These are phyloP conservation scores for Autographa pulchrina DNA, from an alignment of 2,888 invertebrate genomes.

Conservation along the genomic window DNA sequence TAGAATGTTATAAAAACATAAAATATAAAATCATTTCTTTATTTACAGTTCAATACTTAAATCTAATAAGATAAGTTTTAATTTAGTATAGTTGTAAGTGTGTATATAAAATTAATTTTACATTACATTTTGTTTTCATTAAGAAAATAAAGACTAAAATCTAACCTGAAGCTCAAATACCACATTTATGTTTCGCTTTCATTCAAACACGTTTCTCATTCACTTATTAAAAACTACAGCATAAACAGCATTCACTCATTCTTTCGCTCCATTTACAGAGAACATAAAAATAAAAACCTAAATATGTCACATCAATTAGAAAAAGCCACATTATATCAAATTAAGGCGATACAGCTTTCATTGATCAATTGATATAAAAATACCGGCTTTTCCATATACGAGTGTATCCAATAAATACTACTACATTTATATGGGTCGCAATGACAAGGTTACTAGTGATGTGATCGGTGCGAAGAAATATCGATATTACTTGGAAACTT, in stretches of 20 bases:
- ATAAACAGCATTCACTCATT: background rate
- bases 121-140: no score
- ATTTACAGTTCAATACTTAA: no score
- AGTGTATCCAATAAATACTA: slow-evolving; percentile 39
- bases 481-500: background rate
- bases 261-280: background rate
- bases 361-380: slow-evolving; percentile 59
- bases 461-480: background rate
- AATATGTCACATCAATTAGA: slow-evolving; percentile 46
- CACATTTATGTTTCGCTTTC: background rate
- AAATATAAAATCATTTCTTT: no score
- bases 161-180: no score
- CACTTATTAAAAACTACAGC: background rate
- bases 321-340: slow-evolving; percentile 23
- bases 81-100: no score
- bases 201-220: background rate
- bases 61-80: no score
- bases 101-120: no score
- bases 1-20: no score
- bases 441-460: slow-evolving; percentile 45
- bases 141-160: no score
- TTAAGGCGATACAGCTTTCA: slow-evolving; percentile 51
- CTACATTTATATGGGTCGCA: slow-evolving; percentile 34
- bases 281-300: background rate
- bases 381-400: slow-evolving; percentile 32